phyloP scores from a whole-genome alignment of 2,888 invertebrate species.

The Petrolisthes cinctipes region DNA sequence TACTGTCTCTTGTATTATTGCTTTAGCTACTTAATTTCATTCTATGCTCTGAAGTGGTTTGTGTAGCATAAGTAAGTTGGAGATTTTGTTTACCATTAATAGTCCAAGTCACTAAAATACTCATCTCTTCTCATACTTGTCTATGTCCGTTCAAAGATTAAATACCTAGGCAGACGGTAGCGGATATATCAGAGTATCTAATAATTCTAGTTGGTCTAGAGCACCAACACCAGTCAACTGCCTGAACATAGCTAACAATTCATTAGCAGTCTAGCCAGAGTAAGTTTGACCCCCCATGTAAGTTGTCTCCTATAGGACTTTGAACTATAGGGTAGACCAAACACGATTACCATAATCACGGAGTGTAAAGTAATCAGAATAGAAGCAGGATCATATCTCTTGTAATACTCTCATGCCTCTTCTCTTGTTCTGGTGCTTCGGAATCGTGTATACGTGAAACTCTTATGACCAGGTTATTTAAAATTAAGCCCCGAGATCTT shows the following conservation, averaged over 20 bases:
- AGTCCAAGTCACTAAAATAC: neutral
- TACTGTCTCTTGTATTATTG: neutral
- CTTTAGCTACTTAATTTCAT: neutral
- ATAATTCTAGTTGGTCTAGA: neutral
- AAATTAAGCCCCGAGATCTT: neutral
- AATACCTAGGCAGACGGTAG: neutral
- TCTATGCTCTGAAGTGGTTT: neutral
- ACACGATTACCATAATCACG: neutral
- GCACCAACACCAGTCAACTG: neutral
- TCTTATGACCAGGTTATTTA: neutral
- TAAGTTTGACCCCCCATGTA: neutral
- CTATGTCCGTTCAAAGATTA: neutral
- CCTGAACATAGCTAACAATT: neutral
- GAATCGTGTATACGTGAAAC: neutral
- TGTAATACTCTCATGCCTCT: neutral
- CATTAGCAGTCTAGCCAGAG: neutral
- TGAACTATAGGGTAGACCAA: neutral
- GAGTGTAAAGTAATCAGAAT: too few species aligned
- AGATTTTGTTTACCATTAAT: neutral
- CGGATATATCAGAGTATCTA: neutral
- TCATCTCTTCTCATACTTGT: neutral
- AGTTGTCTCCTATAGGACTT: neutral
- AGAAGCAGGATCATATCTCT: neutral
- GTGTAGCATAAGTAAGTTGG: neutral
- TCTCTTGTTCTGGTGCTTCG: neutral